These are phyloP conservation scores for Eriocheir sinensis DNA, from an alignment of 1,140 invertebrate species.

Conservation along the genomic window DNA sequence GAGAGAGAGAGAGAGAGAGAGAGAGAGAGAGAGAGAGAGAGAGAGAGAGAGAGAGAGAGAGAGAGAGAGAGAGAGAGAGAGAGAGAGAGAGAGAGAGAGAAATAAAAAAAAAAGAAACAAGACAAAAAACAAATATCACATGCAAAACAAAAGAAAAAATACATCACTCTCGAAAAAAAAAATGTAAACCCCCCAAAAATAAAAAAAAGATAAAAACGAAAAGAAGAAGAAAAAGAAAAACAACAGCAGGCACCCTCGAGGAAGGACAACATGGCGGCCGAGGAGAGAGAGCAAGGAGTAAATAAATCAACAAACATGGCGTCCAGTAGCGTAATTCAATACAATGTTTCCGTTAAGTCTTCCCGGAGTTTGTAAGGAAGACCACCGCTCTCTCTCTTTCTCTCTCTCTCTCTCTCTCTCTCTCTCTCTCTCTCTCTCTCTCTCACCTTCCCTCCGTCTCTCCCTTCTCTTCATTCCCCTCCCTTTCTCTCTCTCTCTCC, in stretches of 20 bases:
- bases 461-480: too few species aligned
- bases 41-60: neutral
- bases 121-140: neutral
- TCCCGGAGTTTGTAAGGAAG: conserved; percentile 41
- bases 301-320: neutral
- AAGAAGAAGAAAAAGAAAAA: neutral
- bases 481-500: neutral
- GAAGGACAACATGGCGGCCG: too few species aligned
- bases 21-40: conserved; percentile 50
- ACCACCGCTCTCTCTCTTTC: neutral
- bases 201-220: neutral
- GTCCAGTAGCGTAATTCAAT: conserved; percentile 52
- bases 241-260: too few species aligned
- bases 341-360: conserved; percentile 58
- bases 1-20: conserved; percentile 46
- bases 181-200: too few species aligned
- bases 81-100: conserved; percentile 17
- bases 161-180: too few species aligned
- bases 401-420: neutral
- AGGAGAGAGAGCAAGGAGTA: neutral
- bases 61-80: neutral
- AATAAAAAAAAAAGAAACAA: neutral
- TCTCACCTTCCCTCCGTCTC: too few species aligned
- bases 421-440: neutral
- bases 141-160: neutral